Evolutionary conservation across 2,797 vertebrate species (phyloP).

Genomic region (Oryzias sinensis): DNA sequence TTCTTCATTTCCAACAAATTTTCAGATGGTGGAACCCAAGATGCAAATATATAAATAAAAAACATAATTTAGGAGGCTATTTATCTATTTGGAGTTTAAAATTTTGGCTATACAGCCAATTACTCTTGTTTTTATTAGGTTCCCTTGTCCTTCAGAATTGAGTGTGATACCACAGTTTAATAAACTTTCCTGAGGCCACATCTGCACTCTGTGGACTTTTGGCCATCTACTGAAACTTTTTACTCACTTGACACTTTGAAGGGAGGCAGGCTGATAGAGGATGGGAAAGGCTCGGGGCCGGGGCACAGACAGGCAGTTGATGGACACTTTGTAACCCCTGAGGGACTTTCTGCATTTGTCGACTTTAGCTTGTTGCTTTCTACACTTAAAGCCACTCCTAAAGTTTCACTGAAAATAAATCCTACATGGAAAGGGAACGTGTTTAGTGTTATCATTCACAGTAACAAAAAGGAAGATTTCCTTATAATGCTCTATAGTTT

Average conservation of each 20-base stretch:
- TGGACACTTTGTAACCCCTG: constrained; percentile 59
- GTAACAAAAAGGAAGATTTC: too few species aligned
- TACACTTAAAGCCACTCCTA: constrained; percentile 41
- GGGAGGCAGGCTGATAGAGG: constrained; percentile 53
- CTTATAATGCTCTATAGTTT: too few species aligned
- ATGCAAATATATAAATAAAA: too few species aligned
- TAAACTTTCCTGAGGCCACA: constrained; percentile 40
- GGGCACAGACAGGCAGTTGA: constrained; percentile 55
- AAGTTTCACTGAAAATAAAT: constrained; percentile 5
- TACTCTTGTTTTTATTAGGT: constrained; percentile 2
- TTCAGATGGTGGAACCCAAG: too few species aligned
- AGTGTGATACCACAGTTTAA: constrained; percentile 35
- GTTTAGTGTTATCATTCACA: constrained; percentile 1
- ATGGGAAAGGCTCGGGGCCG: constrained; percentile 48
- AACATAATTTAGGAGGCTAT: too few species aligned
- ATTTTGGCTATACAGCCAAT: neutral
- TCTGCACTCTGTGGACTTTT: constrained; percentile 45
- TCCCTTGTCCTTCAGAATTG: constrained; percentile 19
- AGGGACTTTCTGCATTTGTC: constrained; percentile 52
- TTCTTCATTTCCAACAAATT: too few species aligned
- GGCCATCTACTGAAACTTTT: constrained; percentile 57
- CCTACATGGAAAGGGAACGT: neutral
- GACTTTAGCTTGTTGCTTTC: constrained; percentile 59
- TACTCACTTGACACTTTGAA: constrained; percentile 71
- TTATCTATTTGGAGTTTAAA: too few species aligned